Percentiles rank a stretch among this genome's conserved stretches.
phyloP scores from a whole-genome alignment of 2,113 vertebrate genomes.

The Pseudorectes ferrugineus region DNA sequence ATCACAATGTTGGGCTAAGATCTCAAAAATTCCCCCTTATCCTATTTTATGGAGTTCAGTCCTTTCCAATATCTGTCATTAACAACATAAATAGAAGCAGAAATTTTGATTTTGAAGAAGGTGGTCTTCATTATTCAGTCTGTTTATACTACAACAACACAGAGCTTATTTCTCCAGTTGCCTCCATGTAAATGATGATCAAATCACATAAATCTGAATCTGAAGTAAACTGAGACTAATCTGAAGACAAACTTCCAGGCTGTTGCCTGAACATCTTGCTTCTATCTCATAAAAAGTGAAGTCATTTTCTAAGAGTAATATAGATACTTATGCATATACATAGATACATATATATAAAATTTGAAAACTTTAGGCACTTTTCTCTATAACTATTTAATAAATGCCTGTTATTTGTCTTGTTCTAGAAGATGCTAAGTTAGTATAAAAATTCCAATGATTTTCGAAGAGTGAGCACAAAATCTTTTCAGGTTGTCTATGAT shows the following conservation, averaged over 20 bases:
- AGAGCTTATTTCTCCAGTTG: background rate
- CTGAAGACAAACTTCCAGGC: background rate
- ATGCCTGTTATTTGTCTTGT: background rate
- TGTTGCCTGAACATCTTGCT: background rate
- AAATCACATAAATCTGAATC: background rate
- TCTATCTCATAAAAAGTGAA: background rate
- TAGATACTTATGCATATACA: background rate
- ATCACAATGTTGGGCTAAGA: background rate
- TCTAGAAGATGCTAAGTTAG: background rate
- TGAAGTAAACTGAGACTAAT: background rate
- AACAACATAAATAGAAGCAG: background rate
- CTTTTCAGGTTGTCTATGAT: background rate
- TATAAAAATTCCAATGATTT: background rate
- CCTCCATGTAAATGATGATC: background rate
- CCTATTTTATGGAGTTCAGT: background rate
- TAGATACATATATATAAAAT: background rate
- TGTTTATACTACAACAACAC: background rate
- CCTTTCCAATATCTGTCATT: background rate
- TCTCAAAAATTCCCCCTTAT: background rate
- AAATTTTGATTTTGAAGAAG: background rate
- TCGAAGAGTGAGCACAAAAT: background rate
- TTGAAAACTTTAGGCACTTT: background rate
- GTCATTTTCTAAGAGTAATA: background rate
- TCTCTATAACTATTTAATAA: background rate
- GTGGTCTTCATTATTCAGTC: background rate